Percentiles rank a stretch among this genome's conserved stretches.
phyloP scores from a whole-genome alignment of 2,888 invertebrate species.

The Eristalis intricaria region DNA sequence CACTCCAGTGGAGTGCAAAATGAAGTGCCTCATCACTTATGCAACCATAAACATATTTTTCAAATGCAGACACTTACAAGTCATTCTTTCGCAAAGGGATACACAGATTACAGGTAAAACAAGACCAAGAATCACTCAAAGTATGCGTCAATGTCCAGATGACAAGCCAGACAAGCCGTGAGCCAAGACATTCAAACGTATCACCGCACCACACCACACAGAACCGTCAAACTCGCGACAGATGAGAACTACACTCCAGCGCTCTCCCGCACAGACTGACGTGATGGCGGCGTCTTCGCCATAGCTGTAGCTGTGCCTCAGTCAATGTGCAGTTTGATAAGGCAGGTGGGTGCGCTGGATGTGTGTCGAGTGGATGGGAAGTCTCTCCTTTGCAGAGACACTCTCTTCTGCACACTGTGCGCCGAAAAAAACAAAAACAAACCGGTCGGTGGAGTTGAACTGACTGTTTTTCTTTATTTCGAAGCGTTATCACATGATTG shows the following conservation, averaged over 20 bases:
- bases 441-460: not conserved
- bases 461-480: conserved; percentile 12
- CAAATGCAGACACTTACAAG: conserved; percentile 19
- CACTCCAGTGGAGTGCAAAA: not conserved
- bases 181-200: not conserved
- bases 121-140: not conserved
- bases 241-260: conserved; percentile 19
- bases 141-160: not conserved
- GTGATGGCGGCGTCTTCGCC: not conserved
- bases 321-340: not conserved
- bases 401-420: conserved; percentile 21
- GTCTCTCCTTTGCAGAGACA: conserved; percentile 2
- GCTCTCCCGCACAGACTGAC: conserved; percentile 40
- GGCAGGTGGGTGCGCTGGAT: not conserved
- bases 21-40: conserved; percentile 13
- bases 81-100: conserved; percentile 12
- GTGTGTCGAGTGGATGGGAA: not conserved
- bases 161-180: not conserved
- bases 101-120: conserved; percentile 10
- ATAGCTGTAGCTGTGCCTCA: not conserved
- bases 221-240: not conserved
- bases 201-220: not conserved
- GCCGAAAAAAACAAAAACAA: conserved; percentile 5
- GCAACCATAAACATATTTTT: conserved; percentile 7
- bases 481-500: conserved; percentile 69